Conservation (phyloP, 2,113 vertebrate genomes). For the Carassius gibelio region DNA sequence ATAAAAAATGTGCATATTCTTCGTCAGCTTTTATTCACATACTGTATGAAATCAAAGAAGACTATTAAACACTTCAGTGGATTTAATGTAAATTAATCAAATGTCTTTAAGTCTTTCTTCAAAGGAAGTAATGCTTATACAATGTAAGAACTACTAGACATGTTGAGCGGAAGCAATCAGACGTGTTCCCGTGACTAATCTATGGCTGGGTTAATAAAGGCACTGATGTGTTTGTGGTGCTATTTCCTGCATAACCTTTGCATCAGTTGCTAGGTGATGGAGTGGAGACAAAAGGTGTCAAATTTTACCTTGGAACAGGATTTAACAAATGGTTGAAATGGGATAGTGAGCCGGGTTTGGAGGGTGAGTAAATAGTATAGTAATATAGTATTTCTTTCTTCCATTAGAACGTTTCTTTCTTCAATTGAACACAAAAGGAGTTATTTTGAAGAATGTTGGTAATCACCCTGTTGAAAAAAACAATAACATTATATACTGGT, state of each 20-base stretch:
- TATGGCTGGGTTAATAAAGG: conserved; percentile 64
- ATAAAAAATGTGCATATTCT: neutral
- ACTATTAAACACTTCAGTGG: neutral
- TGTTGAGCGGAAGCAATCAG: conserved; percentile 4
- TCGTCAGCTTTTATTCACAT: neutral
- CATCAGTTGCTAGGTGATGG: conserved; percentile 77
- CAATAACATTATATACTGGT: too few species aligned
- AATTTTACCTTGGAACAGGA: conserved; percentile 74
- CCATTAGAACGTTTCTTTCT: too few species aligned
- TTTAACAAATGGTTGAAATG: conserved; percentile 72
- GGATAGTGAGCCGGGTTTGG: neutral
- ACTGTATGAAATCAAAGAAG: neutral
- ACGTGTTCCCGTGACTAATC: conserved; percentile 33
- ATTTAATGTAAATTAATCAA: neutral
- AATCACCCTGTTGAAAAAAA: too few species aligned
- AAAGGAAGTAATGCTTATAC: neutral
- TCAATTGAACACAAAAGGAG: too few species aligned
- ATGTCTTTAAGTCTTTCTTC: neutral
- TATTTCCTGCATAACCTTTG: conserved; percentile 70
- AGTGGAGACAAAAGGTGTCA: conserved; percentile 76
- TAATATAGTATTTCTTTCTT: too few species aligned
- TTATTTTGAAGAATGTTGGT: too few species aligned
- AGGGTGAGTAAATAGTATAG: too few species aligned
- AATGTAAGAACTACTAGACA: neutral
- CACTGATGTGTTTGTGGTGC: conserved; percentile 61